Evolutionary conservation across 2,797 vertebrate species (phyloP).

Genomic region (Florisuga fusca): DNA sequence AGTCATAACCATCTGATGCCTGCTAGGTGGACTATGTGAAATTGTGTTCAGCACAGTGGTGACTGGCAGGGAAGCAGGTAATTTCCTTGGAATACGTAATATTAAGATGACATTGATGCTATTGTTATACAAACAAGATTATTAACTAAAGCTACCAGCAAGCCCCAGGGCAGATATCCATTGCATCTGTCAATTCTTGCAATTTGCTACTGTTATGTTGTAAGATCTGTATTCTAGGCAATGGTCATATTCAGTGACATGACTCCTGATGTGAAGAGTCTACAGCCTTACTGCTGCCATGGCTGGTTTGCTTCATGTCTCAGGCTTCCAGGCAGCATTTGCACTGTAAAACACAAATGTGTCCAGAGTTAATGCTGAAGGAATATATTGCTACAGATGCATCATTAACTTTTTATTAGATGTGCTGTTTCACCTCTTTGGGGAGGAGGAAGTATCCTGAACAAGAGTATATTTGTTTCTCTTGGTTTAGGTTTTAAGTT

Average conservation of each 20-base stretch:
- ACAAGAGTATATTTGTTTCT: neutral
- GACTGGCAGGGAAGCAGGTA: slow-evolving; percentile 36
- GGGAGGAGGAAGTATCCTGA: neutral
- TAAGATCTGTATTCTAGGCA: slow-evolving; percentile 35
- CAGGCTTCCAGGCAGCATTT: slow-evolving; percentile 6
- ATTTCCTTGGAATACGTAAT: slow-evolving; percentile 48
- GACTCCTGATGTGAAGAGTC: neutral
- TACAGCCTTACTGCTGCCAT: neutral
- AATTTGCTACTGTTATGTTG: slow-evolving; percentile 10
- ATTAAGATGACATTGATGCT: slow-evolving; percentile 21
- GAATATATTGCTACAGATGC: neutral
- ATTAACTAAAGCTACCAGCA: slow-evolving; percentile 45
- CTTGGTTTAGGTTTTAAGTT: neutral
- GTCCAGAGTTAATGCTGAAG: neutral
- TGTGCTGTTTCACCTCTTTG: neutral
- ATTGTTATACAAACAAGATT: slow-evolving; percentile 58
- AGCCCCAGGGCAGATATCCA: slow-evolving; percentile 26
- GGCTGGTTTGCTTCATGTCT: neutral
- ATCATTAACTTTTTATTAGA: slow-evolving; percentile 28
- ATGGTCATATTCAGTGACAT: neutral
- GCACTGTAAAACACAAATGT: neutral
- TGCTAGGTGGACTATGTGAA: slow-evolving; percentile 42
- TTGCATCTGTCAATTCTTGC: slow-evolving; percentile 37
- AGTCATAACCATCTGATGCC: slow-evolving; percentile 40
- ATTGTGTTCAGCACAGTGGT: slow-evolving; percentile 30